A percentile compares a stretch with the other conserved stretches of the same genome.
Evolutionary conservation across 2,797 vertebrate species (phyloP).

Genomic region (Pseudocheirus occidentalis): DNA sequence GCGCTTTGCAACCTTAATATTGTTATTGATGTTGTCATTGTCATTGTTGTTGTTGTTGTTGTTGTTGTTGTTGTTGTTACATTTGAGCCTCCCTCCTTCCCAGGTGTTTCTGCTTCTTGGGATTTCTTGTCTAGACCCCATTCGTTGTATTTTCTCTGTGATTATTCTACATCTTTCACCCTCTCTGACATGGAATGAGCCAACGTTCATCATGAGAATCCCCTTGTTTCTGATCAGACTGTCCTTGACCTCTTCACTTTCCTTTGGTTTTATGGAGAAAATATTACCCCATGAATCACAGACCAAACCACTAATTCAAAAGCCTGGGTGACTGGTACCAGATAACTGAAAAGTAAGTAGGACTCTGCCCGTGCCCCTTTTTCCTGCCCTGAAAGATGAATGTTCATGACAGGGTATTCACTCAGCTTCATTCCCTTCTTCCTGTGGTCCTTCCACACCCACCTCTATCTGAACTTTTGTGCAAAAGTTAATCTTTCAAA

Average conservation of each 20-base stretch:
- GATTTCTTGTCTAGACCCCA: not conserved
- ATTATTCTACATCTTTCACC: constrained; percentile 36
- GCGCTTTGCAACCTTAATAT: not conserved
- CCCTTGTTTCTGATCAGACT: not conserved
- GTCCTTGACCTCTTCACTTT: not conserved
- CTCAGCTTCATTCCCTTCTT: not conserved
- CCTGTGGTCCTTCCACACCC: constrained; percentile 7
- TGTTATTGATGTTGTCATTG: not conserved
- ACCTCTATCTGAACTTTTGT: not conserved
- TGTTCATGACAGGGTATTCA: not conserved
- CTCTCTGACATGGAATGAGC: constrained; percentile 37
- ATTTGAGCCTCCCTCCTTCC: not conserved
- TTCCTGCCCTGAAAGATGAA: not conserved
- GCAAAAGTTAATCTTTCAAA: constrained; percentile 18
- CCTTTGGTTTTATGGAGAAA: not conserved
- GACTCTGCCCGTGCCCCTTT: not conserved
- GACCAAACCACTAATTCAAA: not conserved
- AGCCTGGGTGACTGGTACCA: not conserved
- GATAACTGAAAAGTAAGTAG: not conserved
- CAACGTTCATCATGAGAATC: constrained; percentile 17
- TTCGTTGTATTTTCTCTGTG: constrained; percentile 30
- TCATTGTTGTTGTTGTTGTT: not conserved
- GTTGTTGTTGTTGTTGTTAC: not conserved
- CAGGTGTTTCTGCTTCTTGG: not conserved
- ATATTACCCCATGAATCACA: not conserved